Evolutionary conservation across 2,888 invertebrate genomes (phyloP).

Genomic region (Nipponacmea schrenckii): DNA sequence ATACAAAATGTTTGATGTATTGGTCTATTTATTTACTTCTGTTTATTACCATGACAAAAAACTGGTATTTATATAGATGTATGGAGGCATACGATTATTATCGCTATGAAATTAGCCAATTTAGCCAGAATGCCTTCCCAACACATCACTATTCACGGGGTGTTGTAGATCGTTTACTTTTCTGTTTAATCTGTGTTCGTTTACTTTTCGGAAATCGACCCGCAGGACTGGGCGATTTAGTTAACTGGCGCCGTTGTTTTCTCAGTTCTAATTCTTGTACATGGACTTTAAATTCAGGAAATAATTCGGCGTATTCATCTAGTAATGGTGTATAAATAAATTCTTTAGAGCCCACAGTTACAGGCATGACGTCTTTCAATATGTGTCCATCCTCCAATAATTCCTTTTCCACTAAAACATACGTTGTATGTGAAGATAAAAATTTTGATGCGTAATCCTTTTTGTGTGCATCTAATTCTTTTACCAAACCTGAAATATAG

Average conservation of each 20-base stretch:
- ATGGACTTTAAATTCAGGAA: conserved; percentile 60
- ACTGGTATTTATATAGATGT: too few relatives aligned
- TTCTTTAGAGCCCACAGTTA: conserved; percentile 39
- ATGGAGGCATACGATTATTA: too few relatives aligned
- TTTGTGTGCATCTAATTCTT: conserved; percentile 64
- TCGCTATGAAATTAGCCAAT: too few relatives aligned
- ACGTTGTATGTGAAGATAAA: conserved; percentile 61
- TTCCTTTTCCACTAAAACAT: conserved; percentile 64
- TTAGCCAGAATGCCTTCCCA: too few relatives aligned
- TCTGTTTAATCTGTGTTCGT: neutral
- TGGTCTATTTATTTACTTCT: too few relatives aligned
- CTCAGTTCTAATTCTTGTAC: conserved; percentile 52
- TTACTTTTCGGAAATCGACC: conserved; percentile 39
- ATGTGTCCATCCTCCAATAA: conserved; percentile 24
- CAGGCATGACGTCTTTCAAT: conserved; percentile 30
- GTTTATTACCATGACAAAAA: too few relatives aligned
- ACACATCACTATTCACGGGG: neutral
- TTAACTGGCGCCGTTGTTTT: conserved; percentile 34
- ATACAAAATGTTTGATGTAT: too few relatives aligned
- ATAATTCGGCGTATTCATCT: conserved; percentile 56
- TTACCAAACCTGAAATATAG: conserved; percentile 57
- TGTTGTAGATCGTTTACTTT: neutral
- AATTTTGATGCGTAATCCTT: conserved; percentile 62
- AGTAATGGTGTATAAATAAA: conserved; percentile 61
- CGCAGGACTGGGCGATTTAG: conserved; percentile 62